These are phyloP conservation scores for Polypedilum vanderplanki DNA, from an alignment of 1,140 invertebrate genomes.

Conservation along the genomic window DNA sequence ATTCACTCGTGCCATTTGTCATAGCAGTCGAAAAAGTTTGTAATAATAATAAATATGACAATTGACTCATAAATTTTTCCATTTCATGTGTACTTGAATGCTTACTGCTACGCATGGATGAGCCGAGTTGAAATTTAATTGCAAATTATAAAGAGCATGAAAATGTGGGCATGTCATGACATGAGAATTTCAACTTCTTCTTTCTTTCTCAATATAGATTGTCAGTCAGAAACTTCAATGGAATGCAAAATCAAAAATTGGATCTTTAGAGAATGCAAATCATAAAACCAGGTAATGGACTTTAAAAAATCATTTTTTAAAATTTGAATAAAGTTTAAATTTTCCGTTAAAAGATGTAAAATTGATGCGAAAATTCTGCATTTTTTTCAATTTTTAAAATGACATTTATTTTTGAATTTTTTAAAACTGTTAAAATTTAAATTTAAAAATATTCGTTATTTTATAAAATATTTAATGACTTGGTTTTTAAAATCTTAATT, in stretches of 20 bases:
- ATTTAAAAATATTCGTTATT: too few relatives aligned
- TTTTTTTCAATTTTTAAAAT: too few relatives aligned
- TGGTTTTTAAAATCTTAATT: too few relatives aligned
- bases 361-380: too few relatives aligned
- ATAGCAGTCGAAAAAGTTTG: background rate
- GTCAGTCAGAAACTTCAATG: constrained; percentile 79
- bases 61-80: background rate
- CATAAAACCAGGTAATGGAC: constrained; percentile 68
- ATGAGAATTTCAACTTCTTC: background rate
- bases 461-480: too few relatives aligned
- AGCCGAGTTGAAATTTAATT: background rate
- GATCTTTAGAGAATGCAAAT: constrained; percentile 86
- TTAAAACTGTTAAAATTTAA: too few relatives aligned
- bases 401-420: too few relatives aligned
- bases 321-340: too few relatives aligned
- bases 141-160: constrained; percentile 50
- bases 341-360: too few relatives aligned
- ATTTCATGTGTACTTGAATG: background rate
- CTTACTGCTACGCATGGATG: background rate
- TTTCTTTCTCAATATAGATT: constrained; percentile 52
- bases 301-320: too few relatives aligned
- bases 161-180: constrained; percentile 53
- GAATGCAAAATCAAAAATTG: constrained; percentile 89
- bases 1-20: background rate
- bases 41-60: background rate